Percentiles rank a stretch among this genome's conserved stretches.
Evolutionary conservation across 2,888 invertebrate genomes (phyloP).

Genomic region (Onchidella celtica): DNA sequence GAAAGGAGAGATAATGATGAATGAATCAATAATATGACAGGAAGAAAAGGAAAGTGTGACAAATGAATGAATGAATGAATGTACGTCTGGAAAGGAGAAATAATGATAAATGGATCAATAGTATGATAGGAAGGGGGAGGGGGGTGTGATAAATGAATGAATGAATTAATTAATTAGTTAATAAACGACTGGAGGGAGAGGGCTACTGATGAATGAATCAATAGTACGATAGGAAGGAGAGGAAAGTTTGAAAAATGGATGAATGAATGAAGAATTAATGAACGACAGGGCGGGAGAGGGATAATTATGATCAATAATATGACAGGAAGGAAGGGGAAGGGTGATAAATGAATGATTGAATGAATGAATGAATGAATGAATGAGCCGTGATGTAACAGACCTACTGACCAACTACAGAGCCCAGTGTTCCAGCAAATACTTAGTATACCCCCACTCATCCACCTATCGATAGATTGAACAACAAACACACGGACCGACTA

Average conservation of each 20-base stretch:
- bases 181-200: neutral
- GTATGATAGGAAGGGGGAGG: neutral
- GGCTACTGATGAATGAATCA: neutral
- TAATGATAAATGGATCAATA: neutral
- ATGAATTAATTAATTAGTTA: neutral
- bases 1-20: too few relatives aligned
- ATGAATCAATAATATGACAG: too few relatives aligned
- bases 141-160: neutral
- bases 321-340: neutral
- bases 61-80: neutral
- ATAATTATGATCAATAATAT: neutral
- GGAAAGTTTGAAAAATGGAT: neutral
- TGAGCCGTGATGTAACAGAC: too few relatives aligned
- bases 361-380: too few relatives aligned
- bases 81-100: neutral
- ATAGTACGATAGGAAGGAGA: neutral
- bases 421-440: too few relatives aligned
- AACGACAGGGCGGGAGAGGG: neutral
- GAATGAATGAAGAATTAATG: neutral
- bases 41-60: neutral
- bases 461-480: too few relatives aligned
- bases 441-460: too few relatives aligned
- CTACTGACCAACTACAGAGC: too few relatives aligned
- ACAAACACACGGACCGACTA: too few relatives aligned
- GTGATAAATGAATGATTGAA: neutral